Percentiles rank a stretch among this genome's conserved stretches.
phyloP scores from a whole-genome alignment of 2,888 invertebrate genomes.

The Dilophus febrilis region DNA sequence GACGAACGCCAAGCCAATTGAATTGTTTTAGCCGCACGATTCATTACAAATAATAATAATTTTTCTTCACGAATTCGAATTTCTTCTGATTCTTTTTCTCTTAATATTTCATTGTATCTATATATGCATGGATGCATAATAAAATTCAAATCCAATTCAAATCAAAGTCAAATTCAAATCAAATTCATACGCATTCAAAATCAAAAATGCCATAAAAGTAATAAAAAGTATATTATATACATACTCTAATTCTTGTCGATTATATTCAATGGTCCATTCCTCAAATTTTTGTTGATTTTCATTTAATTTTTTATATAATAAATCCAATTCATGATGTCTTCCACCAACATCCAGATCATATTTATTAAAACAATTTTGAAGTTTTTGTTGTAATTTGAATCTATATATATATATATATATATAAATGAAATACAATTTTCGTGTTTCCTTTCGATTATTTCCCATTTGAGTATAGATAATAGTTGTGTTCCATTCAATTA shows the following conservation, averaged over 20 bases:
- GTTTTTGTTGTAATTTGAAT: conserved; percentile 20
- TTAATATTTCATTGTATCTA: conserved; percentile 18
- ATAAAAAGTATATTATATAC: neutral
- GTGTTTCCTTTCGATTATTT: too few relatives aligned
- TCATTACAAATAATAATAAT: conserved; percentile 21
- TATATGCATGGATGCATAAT: neutral
- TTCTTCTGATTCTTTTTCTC: conserved; percentile 13
- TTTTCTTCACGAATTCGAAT: conserved; percentile 13
- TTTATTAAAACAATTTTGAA: conserved; percentile 20
- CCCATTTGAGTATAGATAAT: too few relatives aligned
- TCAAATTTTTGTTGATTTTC: conserved; percentile 15
- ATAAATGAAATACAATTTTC: too few relatives aligned
- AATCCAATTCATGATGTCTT: conserved; percentile 18
- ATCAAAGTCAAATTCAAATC: too few relatives aligned
- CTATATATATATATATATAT: too few relatives aligned
- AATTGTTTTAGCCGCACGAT: conserved; percentile 21
- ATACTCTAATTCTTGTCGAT: conserved; percentile 15
- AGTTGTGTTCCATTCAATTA: too few relatives aligned
- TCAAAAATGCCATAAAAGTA: too few relatives aligned
- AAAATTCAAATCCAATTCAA: too few relatives aligned
- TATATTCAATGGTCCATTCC: conserved; percentile 17
- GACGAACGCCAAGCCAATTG: conserved; percentile 21
- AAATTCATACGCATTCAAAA: too few relatives aligned
- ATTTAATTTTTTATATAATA: conserved; percentile 15
- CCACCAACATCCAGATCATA: conserved; percentile 23